Evolutionary conservation across 1,140 invertebrate species (phyloP).

Genomic region (Diorhabda sublineata): DNA sequence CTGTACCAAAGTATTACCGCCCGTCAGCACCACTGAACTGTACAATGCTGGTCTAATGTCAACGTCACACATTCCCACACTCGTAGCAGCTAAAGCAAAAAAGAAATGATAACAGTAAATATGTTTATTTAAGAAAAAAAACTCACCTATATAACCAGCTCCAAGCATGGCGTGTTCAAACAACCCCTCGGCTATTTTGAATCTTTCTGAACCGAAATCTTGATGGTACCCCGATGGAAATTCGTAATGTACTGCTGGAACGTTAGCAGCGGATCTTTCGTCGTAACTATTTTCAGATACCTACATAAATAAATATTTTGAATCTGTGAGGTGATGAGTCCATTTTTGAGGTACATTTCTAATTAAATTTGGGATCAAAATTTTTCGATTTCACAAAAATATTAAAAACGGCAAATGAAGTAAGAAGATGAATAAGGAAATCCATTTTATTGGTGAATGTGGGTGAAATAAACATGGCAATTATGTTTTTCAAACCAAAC

Average conservation of each 20-base stretch:
- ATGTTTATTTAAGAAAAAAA: background rate
- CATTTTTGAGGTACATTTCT: background rate
- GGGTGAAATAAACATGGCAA: no score
- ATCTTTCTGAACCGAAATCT: slow-evolving; percentile 84
- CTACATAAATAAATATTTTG: slow-evolving; percentile 35
- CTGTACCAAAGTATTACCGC: slow-evolving; percentile 78
- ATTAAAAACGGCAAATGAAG: background rate
- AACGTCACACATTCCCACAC: slow-evolving; percentile 91
- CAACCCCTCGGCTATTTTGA: slow-evolving; percentile 83
- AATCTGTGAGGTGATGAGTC: background rate
- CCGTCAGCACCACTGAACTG: slow-evolving; percentile 85
- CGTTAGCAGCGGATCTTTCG: slow-evolving; percentile 71
- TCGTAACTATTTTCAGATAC: slow-evolving; percentile 83
- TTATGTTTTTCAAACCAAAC: no score
- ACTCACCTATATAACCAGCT: slow-evolving; percentile 61
- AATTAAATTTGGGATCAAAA: background rate
- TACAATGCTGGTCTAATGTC: slow-evolving; percentile 89
- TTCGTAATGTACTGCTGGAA: slow-evolving; percentile 86
- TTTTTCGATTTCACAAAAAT: no score
- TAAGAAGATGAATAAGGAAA: background rate
- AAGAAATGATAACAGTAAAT: background rate
- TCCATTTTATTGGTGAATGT: background rate
- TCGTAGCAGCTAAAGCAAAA: slow-evolving; percentile 73
- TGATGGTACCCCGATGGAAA: slow-evolving; percentile 92
- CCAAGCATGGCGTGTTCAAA: slow-evolving; percentile 83